Base-by-base conservation (phyloP, 1,140 invertebrate species). In the Muscidifurax raptorellus region DNA sequence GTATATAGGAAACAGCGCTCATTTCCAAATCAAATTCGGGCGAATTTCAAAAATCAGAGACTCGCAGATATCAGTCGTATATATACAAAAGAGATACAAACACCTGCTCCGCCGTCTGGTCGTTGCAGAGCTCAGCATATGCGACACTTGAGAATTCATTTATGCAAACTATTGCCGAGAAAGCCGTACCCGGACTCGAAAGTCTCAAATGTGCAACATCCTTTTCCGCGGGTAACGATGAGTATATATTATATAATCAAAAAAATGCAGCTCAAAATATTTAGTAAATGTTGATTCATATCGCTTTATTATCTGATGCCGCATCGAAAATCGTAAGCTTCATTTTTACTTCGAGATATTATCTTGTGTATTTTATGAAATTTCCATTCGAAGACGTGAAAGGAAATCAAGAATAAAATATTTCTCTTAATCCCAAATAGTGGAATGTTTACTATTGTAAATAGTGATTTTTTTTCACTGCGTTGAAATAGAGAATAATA, bases 101-200 rank as follows among this genome's bases (percentile, higher is more conserved):
- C 66, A 80, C 78, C 36, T 69, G 78, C 7, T 80, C 9, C 6
- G 59, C 67, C 67, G 18, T 80, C 66, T n/a, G n/a, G n/a, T 28
- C 13, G 36, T 4, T 44, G n/a, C 22, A 27, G n/a, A 28, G n/a
- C 32, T 80, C 59, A 25, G 32, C 66, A 69, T n/a, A 12, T 59
- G 52, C 30, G 1, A 22, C 36, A 15, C 74, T 44, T 15, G 85
- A 72, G 67, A 82, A 86, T 86, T 74, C 82, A 88, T 85, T 86
- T 85, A 82, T 86, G 83, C 83, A 86, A 88, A 87, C 86, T 89
- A 85, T 90, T 87, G 84, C 85, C 74, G 86, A 59, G 82, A 75
- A 83, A 83, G 86, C 72, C 83, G n/a, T n/a, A 81, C 40, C 69
- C 71, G 81, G 36, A 47, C 47, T 67, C 5, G 18, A 52, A 67